phyloP scores from a whole-genome alignment of 1,140 invertebrate species.

The Globodera ellingtonae region DNA sequence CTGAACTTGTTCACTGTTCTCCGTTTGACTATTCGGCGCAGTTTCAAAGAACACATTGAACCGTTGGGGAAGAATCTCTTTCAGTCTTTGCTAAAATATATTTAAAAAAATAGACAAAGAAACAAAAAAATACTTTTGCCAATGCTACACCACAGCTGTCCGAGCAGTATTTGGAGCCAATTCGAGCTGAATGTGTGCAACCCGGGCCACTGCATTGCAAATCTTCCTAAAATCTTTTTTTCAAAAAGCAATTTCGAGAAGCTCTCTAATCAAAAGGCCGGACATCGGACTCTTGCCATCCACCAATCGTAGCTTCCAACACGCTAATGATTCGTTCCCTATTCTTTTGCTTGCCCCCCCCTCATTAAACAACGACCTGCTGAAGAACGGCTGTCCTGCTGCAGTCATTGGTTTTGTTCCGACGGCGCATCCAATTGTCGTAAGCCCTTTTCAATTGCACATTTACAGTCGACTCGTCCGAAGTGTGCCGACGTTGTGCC shows the following conservation, averaged over 20 bases:
- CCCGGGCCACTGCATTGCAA: slow-evolving; percentile 86
- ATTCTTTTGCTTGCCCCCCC: too few species aligned
- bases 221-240: slow-evolving; percentile 20
- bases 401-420: neutral
- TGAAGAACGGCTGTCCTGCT: too few species aligned
- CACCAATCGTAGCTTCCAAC: too few species aligned
- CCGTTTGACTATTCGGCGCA: slow-evolving; percentile 21
- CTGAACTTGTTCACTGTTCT: slow-evolving; percentile 27
- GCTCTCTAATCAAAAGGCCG: neutral
- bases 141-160: slow-evolving; percentile 88
- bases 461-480: neutral
- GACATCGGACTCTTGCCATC: neutral
- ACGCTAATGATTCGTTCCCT: too few species aligned
- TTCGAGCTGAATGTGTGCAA: slow-evolving; percentile 78
- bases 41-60: slow-evolving; percentile 26
- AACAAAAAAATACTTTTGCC: slow-evolving; percentile 70
- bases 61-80: slow-evolving; percentile 34
- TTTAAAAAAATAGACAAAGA: neutral
- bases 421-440: slow-evolving; percentile 4
- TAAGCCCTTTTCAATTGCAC: slow-evolving; percentile 5
- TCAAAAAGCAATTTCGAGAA: neutral
- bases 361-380: too few species aligned
- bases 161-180: slow-evolving; percentile 90
- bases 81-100: slow-evolving; percentile 27
- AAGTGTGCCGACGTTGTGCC: neutral